phyloP scores from a whole-genome alignment of 2,113 vertebrate genomes.

The Poeciliopsis prolifica region DNA sequence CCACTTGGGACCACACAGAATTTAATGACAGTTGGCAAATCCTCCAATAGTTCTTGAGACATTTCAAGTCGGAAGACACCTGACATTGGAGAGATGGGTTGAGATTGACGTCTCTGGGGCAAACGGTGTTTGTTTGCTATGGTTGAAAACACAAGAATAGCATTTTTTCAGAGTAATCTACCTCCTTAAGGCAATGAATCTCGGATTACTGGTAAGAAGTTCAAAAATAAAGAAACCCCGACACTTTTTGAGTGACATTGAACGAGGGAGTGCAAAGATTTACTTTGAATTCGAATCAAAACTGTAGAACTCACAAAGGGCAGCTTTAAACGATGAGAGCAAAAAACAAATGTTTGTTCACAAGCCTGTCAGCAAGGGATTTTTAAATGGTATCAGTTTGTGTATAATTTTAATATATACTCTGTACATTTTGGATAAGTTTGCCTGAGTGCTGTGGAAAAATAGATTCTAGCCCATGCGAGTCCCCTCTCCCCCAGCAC shows the following conservation, averaged over 20 bases:
- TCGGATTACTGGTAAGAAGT: conserved; percentile 25
- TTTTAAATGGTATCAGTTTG: conserved; percentile 19
- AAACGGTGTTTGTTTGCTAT: background rate
- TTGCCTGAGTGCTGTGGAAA: conserved; percentile 31
- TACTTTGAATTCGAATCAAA: conserved; percentile 23
- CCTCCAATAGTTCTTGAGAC: background rate
- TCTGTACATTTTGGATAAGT: conserved; percentile 36
- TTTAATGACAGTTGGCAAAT: conserved; percentile 3
- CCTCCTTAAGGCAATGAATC: conserved; percentile 19
- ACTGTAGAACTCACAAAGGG: background rate
- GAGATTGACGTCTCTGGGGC: background rate
- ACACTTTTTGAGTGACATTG: conserved; percentile 31
- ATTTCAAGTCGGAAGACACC: conserved; percentile 5
- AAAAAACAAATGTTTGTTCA: conserved; percentile 28
- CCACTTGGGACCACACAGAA: background rate
- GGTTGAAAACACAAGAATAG: conserved; percentile 12
- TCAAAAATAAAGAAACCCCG: conserved; percentile 19
- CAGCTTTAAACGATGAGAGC: conserved; percentile 5
- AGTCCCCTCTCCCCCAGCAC: conserved; percentile 22
- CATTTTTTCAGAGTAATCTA: conserved; percentile 12
- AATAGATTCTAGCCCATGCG: conserved; percentile 26
- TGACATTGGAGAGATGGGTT: background rate
- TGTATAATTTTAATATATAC: conserved; percentile 41
- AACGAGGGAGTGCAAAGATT: conserved; percentile 1
- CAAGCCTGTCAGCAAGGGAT: conserved; percentile 9